These are phyloP conservation scores for Ypsolopha sequella DNA, from an alignment of 2,888 invertebrate genomes.

Conservation along the genomic window DNA sequence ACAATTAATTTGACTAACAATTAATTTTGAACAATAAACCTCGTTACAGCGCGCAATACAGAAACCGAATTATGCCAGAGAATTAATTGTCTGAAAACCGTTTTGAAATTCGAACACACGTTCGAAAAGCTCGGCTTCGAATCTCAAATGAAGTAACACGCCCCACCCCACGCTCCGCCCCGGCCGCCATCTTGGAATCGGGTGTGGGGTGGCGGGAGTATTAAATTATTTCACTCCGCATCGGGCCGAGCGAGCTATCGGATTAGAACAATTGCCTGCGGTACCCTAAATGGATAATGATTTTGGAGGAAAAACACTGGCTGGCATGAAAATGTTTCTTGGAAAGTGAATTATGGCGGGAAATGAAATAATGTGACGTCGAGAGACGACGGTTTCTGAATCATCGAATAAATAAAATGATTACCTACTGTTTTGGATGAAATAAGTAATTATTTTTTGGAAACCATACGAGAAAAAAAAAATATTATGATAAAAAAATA, in stretches of 20 bases:
- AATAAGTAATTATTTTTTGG: no score
- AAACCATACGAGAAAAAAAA: no score
- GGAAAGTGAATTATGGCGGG: neutral
- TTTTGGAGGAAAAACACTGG: constrained; percentile 1
- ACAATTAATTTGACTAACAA: constrained; percentile 20
- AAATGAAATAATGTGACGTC: neutral
- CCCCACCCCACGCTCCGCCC: constrained; percentile 61
- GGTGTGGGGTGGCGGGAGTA: constrained; percentile 48
- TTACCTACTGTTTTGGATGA: no score
- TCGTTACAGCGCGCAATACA: constrained; percentile 26
- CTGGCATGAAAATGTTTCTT: neutral
- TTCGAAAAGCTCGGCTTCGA: constrained; percentile 63
- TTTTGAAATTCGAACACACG: constrained; percentile 47
- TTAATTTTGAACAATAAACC: constrained; percentile 49
- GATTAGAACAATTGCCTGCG: constrained; percentile 69
- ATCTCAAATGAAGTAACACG: constrained; percentile 69
- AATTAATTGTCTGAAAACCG: constrained; percentile 68
- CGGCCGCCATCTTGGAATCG: constrained; percentile 57
- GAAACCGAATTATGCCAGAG: constrained; percentile 54
- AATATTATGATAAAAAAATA: no score
- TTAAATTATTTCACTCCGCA: constrained; percentile 70
- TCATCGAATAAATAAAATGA: no score
- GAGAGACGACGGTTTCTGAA: no score
- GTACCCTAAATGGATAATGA: constrained; percentile 68
- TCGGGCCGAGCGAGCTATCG: constrained; percentile 62